Evolutionary conservation across 64 coral and sea anemone genomes (phyloP), one percentile per base, ranked within the genome.

Genomic region (Dendronephthya gigantea): DNA sequence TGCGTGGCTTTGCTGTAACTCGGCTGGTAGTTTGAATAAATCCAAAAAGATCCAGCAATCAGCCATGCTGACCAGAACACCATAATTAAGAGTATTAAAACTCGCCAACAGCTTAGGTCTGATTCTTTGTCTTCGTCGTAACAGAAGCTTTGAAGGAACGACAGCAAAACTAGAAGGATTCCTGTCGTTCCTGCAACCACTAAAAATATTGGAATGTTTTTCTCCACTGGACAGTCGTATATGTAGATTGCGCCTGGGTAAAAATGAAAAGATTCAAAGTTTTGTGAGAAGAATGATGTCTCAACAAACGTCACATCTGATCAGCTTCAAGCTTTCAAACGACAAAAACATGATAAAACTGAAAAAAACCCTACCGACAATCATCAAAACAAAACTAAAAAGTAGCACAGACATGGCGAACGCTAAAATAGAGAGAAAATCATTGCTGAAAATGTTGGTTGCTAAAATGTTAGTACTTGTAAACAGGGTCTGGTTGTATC

Each of bases 1-100:
- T 79, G 19, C 0, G 28, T 34, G 25, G 22, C 72, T 10, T 34
- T 2, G 14, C 19, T 79, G 36, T 79, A 79, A 34, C 30, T 34
- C 6, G 72, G 72, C 36, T 79, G 72, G 72, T 79, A 79, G 31
- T 79, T 79, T 0, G 72, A 79, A 29, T 79, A 79, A 33, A 79
- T 29, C 72, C 72, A 79, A 39, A 36, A 79, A 33, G 32, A 36
- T 19, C 72, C 72, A 17, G 72, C 72, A 39, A 79, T 79, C 2
- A 79, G 17, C 72, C 72, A 79, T 36, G 72, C 72, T 34, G 72
- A 79, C 72, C 72, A 79, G 22, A 79, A 79, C 7, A 79, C 32
- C 36, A 39, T 79, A 8, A 79, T 12, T 4, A 79, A 8, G 7
- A 79, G 30, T 16, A 79, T 79, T 12, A 79, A 36, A 4, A 79